Evolutionary conservation across 2,888 invertebrate genomes (phyloP), one percentile per base, ranked within the genome.

Genomic region (Luperina testacea): DNA sequence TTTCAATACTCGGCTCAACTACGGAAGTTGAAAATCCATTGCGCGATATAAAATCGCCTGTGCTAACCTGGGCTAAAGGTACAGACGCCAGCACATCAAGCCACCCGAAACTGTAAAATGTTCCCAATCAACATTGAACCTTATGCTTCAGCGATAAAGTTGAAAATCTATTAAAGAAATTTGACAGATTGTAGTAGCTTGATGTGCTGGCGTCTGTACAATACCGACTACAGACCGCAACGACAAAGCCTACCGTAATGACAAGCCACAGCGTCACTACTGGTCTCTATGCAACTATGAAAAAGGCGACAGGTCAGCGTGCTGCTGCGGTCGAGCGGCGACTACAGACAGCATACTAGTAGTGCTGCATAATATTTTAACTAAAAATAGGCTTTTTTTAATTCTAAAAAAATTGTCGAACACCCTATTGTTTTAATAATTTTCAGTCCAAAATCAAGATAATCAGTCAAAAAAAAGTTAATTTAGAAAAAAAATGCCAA

Each of bases 401-500:
- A n/a, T n/a, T n/a, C n/a, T n/a, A 32, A 38, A 48, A 48, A n/a
- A 20, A 15, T 0, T 20, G 38, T 51, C 48, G 27, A 53, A 72
- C 48, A 51, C 63, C 53, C 15, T 5, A 20, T 17, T 27, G 15
- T 27, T 53, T 73, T 42, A 63, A 48, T 9, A 24, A n/a, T 42
- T 64, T 13, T 3, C 5, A 78, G 4, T 64, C 7, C 13, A 65
- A 57, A 78, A 59, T 45, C 67, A 53, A 78, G 5, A 15, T 45
- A 11, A 68, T 15, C 27, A 65, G 15, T 48, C 17, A 13, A 69
- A 15, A 70, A 6, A 63, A 67, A 68, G 38, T 38, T 6, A 71
- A 32, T 61, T 67, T 59, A 0, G 7, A 78, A 17, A 6, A 78
- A 77, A 45, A 45, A 45, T 20, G 48, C 45, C 59, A 51, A 20